Evolutionary conservation across 2,113 vertebrate species (phyloP).

Genomic region (Conger conger): DNA sequence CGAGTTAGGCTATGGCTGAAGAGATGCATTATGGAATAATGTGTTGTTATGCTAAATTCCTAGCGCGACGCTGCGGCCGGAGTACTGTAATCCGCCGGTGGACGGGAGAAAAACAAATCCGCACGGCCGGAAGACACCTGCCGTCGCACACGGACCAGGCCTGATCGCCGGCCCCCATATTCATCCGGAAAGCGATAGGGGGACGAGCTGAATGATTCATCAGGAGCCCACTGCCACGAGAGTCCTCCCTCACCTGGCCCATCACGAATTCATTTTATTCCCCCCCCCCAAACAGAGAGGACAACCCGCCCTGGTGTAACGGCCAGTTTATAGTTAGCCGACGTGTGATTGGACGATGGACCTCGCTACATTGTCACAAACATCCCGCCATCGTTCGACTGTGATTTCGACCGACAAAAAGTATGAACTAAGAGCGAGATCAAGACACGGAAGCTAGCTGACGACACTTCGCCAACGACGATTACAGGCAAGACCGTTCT

Average conservation of each 20-base stretch:
- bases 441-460: too few species aligned
- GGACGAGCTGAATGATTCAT: slow-evolving; percentile 17
- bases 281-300: neutral
- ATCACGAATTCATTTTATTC: neutral
- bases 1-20: neutral
- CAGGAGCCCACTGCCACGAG: neutral
- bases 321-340: too few species aligned
- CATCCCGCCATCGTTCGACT: too few species aligned
- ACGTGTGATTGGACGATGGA: too few species aligned
- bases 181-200: neutral
- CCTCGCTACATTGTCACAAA: too few species aligned
- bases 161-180: neutral
- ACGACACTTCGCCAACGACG: too few species aligned
- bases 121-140: neutral
- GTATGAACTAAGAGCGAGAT: too few species aligned
- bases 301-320: neutral
- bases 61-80: neutral
- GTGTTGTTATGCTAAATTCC: neutral
- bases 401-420: too few species aligned
- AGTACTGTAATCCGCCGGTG: neutral
- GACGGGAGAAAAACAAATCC: neutral
- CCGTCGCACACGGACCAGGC: too few species aligned
- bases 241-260: neutral
- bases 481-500: too few species aligned
- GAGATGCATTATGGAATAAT: neutral